Conservation (phyloP, 2,888 invertebrate genomes). For the Pomacea canaliculata region DNA sequence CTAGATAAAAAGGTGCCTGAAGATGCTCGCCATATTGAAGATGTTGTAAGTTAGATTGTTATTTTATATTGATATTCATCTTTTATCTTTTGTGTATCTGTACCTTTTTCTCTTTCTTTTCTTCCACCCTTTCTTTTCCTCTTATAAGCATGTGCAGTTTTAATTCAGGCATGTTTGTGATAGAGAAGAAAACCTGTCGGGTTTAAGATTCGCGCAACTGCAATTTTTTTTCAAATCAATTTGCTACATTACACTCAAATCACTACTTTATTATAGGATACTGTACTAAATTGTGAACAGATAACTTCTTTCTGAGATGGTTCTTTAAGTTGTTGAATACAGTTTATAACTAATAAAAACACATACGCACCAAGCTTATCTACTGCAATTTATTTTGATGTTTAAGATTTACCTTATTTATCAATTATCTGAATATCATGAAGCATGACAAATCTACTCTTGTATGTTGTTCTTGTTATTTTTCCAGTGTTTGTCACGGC, state of each 20-base stretch:
- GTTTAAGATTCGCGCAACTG: no score
- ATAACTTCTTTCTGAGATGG: no score
- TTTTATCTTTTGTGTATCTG: background rate
- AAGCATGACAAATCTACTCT: background rate
- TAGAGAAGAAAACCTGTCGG: no score
- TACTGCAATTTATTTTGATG: no score
- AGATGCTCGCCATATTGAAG: constrained; percentile 89
- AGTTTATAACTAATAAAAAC: no score
- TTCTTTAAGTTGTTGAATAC: no score
- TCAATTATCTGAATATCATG: background rate
- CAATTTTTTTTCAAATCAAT: no score
- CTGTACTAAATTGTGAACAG: no score
- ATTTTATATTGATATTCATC: background rate
- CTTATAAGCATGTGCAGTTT: background rate
- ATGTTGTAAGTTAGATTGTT: constrained; percentile 82
- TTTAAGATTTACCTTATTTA: no score
- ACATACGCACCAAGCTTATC: no score
- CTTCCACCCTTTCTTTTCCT: background rate
- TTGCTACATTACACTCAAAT: no score
- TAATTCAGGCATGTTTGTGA: background rate
- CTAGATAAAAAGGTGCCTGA: constrained; percentile 88
- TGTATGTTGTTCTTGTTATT: constrained; percentile 2
- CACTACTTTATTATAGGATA: no score
- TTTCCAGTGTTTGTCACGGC: constrained; percentile 77
- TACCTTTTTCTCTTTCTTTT: constrained; percentile 5